phyloP scores from a whole-genome alignment of 2,888 invertebrate genomes.

The Lasius fuliginosus region DNA sequence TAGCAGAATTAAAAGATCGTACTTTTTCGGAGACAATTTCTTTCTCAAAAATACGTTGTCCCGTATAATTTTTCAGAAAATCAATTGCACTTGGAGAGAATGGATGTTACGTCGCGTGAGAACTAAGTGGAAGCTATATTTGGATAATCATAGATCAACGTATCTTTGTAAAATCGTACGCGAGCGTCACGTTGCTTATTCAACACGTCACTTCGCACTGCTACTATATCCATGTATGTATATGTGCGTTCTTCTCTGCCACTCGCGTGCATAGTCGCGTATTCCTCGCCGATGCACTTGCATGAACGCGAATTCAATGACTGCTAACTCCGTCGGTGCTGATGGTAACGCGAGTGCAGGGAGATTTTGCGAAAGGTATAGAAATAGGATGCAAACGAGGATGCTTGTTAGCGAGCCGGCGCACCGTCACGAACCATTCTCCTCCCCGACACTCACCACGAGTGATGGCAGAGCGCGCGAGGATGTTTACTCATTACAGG shows the following conservation, averaged over 20 bases:
- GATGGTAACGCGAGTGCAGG: slow-evolving; percentile 44
- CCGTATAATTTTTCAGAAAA: neutral
- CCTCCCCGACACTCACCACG: slow-evolving; percentile 49
- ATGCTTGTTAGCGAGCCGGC: slow-evolving; percentile 69
- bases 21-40: neutral
- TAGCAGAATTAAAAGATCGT: neutral
- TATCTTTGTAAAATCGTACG: slow-evolving; percentile 15
- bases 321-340: slow-evolving; percentile 26
- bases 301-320: slow-evolving; percentile 45
- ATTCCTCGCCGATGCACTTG: slow-evolving; percentile 8
- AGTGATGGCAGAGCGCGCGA: slow-evolving; percentile 50
- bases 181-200: slow-evolving; percentile 32
- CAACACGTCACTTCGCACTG: slow-evolving; percentile 30
- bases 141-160: slow-evolving; percentile 5
- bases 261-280: neutral
- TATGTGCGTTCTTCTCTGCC: neutral
- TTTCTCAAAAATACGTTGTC: neutral
- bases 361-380: slow-evolving; percentile 60
- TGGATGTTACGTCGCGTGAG: neutral
- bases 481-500: slow-evolving; percentile 77
- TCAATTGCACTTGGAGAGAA: neutral
- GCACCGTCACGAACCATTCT: slow-evolving; percentile 43
- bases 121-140: neutral
- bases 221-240: neutral
- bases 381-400: slow-evolving; percentile 73